Evolutionary conservation across 2,113 vertebrate species (phyloP).

Genomic region (Rhynchopsitta pachyrhyncha): DNA sequence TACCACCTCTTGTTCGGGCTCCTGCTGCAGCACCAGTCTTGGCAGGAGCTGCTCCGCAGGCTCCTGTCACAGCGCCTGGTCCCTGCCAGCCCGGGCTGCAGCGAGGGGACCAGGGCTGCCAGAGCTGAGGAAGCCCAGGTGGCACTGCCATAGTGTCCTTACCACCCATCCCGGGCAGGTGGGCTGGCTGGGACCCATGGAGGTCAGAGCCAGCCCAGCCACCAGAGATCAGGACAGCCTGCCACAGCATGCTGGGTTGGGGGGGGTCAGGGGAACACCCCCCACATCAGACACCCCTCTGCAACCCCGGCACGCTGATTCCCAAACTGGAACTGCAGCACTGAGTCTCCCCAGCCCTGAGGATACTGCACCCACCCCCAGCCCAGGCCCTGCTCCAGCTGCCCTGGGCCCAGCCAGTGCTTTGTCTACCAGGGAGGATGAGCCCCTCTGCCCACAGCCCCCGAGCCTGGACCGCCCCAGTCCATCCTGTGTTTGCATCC

Average conservation of each 20-base stretch:
- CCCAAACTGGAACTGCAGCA: neutral
- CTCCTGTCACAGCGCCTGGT: neutral
- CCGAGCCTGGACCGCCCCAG: accelerated
- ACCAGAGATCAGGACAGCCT: neutral
- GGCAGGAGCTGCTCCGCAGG: neutral
- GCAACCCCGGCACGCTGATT: accelerated
- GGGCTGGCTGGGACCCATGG: neutral
- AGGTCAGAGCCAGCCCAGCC: neutral
- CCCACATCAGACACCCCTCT: neutral
- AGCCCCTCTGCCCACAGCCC: neutral
- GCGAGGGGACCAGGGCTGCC: neutral
- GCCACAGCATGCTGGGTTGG: accelerated
- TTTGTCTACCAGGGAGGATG: neutral
- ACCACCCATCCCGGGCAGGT: accelerated
- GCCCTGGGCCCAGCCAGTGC: neutral
- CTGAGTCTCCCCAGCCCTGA: neutral
- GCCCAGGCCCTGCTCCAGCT: neutral
- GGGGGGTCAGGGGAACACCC: neutral
- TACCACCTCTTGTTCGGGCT: neutral
- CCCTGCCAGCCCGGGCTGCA: neutral
- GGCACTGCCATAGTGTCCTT: accelerated
- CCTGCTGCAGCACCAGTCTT: neutral
- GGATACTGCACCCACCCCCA: neutral
- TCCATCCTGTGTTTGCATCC: accelerated
- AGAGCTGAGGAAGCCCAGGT: neutral